These are phyloP conservation scores for Lamproptera curius DNA, from an alignment of 2,888 invertebrate species.

Conservation along the genomic window DNA sequence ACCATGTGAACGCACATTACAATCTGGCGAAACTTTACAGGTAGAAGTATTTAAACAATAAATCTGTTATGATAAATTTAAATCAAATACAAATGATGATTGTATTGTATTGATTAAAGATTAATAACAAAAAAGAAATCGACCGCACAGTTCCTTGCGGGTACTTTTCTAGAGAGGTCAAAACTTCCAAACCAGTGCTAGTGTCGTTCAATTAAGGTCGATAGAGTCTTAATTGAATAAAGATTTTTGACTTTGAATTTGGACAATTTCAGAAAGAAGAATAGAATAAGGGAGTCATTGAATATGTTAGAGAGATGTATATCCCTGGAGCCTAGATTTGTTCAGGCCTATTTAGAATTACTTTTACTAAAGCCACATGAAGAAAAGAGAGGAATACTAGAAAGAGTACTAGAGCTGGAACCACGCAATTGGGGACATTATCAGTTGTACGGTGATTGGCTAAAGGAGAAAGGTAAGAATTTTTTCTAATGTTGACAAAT, in stretches of 20 bases:
- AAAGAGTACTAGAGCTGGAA: constrained; percentile 81
- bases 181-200: too few relatives aligned
- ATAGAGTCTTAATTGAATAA: too few relatives aligned
- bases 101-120: constrained; percentile 4
- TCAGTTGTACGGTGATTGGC: constrained; percentile 85
- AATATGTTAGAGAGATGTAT: constrained; percentile 84
- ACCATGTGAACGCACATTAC: constrained; percentile 90
- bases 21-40: constrained; percentile 90
- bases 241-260: too few relatives aligned
- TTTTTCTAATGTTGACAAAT: too few relatives aligned
- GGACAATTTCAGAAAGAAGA: constrained; percentile 77
- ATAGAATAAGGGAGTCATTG: constrained; percentile 81
- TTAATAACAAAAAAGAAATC: too few relatives aligned
- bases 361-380: constrained; percentile 74
- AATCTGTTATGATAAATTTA: too few relatives aligned
- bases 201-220: too few relatives aligned
- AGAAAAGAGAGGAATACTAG: constrained; percentile 76
- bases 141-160: too few relatives aligned
- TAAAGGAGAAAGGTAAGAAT: constrained; percentile 79
- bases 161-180: too few relatives aligned
- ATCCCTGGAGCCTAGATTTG: constrained; percentile 81
- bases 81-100: too few relatives aligned
- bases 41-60: too few relatives aligned
- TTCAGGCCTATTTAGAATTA: constrained; percentile 83
- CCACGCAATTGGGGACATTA: constrained; percentile 83